Conservation (phyloP, 2,113 vertebrate species). For the Oenanthe melanoleuca region DNA sequence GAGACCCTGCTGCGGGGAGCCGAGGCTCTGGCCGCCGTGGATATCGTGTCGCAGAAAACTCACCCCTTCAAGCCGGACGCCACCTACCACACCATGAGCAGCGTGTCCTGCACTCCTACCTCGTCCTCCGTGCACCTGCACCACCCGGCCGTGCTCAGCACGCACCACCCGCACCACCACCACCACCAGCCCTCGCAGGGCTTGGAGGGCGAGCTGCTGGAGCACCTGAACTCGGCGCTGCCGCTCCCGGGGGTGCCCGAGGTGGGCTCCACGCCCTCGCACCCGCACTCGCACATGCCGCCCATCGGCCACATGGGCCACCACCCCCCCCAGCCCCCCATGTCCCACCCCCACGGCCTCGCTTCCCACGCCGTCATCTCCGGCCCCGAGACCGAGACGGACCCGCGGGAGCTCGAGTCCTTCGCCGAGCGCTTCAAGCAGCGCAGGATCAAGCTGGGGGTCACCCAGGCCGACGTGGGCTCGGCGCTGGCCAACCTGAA, state of each 20-base stretch:
- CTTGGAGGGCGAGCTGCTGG: constrained; percentile 88
- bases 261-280: constrained; percentile 84
- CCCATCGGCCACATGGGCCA: constrained; percentile 81
- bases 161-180: constrained; percentile 81
- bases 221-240: constrained; percentile 85
- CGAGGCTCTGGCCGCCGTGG: constrained; percentile 91
- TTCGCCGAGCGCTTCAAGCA: constrained; percentile 95
- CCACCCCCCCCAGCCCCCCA: constrained; percentile 79
- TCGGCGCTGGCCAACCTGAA: constrained; percentile 91
- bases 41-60: constrained; percentile 88
- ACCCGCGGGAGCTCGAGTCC: constrained; percentile 90
- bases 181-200: constrained; percentile 85
- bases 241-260: constrained; percentile 86
- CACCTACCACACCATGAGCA: constrained; percentile 95
- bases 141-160: constrained; percentile 88
- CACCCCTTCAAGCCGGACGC: constrained; percentile 95
- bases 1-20: constrained; percentile 89
- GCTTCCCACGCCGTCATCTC: constrained; percentile 78
- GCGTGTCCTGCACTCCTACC: constrained; percentile 89
- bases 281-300: constrained; percentile 88
- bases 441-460: constrained; percentile 90
- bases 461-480: constrained; percentile 92
- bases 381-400: constrained; percentile 84
- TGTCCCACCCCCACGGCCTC: constrained; percentile 83
- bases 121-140: constrained; percentile 88